Evolutionary conservation across 2,113 vertebrate species (phyloP).

Genomic region (Passer montanus): DNA sequence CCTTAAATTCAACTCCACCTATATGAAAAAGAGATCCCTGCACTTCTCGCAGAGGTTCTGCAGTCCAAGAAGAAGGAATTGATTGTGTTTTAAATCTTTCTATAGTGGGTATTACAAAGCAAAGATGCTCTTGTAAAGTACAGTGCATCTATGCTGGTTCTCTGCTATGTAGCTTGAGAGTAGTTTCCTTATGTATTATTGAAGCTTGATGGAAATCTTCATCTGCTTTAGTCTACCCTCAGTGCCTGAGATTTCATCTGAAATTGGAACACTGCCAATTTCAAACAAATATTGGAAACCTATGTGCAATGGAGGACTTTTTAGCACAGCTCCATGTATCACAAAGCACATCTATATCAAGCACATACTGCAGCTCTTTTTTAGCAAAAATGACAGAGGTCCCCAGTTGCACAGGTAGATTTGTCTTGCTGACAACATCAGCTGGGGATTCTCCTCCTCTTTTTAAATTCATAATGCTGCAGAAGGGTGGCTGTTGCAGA

Average conservation of each 20-base stretch:
- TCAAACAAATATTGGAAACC: background rate
- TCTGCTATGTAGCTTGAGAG: background rate
- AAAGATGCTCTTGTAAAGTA: background rate
- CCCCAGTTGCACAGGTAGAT: background rate
- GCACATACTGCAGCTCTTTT: background rate
- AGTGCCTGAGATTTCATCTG: background rate
- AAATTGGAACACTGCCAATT: background rate
- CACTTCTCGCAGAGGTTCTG: background rate
- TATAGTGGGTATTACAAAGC: background rate
- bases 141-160: background rate
- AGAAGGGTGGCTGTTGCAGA: background rate
- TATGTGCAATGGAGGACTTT: background rate
- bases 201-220: background rate
- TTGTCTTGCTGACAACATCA: background rate
- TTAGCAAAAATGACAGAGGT: background rate
- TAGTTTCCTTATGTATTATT: background rate
- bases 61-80: background rate
- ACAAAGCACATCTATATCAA: background rate
- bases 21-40: background rate
- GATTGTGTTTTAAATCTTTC: conserved; percentile 11
- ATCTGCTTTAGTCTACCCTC: background rate
- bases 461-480: background rate
- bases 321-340: background rate
- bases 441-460: background rate
- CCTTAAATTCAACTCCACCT: conserved; percentile 13